Base-by-base conservation (phyloP, 2,113 vertebrate species). In the Acrocephalus kingi region DNA sequence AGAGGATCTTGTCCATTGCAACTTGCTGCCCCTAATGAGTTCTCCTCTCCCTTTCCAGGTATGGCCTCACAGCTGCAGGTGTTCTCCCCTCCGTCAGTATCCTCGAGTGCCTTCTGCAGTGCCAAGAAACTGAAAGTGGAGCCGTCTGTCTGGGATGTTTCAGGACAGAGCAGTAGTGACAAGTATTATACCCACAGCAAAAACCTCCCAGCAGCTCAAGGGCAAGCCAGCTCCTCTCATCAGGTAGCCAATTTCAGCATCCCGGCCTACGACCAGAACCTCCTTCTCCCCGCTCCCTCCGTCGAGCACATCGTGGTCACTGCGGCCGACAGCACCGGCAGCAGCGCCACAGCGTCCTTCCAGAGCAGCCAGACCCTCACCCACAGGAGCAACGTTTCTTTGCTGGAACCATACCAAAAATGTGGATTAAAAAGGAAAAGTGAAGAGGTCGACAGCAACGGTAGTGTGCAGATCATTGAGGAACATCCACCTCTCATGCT, bases 41-140 rank as follows among this genome's bases (percentile, higher is more conserved):
- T 56, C 24, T 93, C 3, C 13, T 82, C 16, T 86, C 22, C 31
- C 12, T 58, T 59, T 55, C 5, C 88, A 99, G 99, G 98, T 97
- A 99, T 99, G 99, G 98, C 99, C 97, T 99, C 99, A 94, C 99
- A 99, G 98, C 98, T 99, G 96, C 99, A 99, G 98, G 99, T 98
- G 90, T 99, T 99, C 98, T 99, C 99, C 96, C 99, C 99, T 76
- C 99, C 99, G 96, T 99, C 99, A 81, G 98, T 99, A 96, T 99
- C 99, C 97, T 99, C 99, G 97, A 99, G 99, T 98, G 99, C 98
- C 98, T 99, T 99, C 97, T 99, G 98, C 92, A 99, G 99, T 92
- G 98, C 99, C 43, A 99, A 99, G 98, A 99, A 99, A 98, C 98
- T 99, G 87, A 99, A 99, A 98, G 98, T 99, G 95, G 99, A 99